Conservation (phyloP, 2,797 vertebrate genomes). For the Chelonia mydas region DNA sequence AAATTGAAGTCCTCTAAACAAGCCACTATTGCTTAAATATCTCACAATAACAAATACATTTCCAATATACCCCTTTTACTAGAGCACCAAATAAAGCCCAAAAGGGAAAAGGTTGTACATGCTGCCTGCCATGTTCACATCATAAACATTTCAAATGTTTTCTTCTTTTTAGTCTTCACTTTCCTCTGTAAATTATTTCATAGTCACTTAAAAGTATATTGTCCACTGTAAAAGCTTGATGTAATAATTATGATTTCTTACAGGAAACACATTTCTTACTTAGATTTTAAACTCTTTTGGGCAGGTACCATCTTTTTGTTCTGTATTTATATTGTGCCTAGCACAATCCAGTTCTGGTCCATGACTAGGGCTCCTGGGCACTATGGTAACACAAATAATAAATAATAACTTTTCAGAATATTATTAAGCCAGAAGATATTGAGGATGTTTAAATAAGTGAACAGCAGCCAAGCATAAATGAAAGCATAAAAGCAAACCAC, state of each 20-base stretch:
- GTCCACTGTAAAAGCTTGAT: not conserved
- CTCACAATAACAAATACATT: not conserved
- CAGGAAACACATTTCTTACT: not conserved
- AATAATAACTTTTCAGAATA: not conserved
- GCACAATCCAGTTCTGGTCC: not conserved
- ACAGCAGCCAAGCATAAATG: not conserved
- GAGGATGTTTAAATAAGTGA: not conserved
- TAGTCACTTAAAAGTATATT: not conserved
- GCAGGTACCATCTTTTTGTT: not conserved
- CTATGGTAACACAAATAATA: not conserved
- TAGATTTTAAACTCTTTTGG: not conserved
- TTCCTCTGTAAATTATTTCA: not conserved
- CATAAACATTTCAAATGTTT: not conserved
- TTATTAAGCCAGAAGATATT: not conserved
- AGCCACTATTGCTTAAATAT: not conserved
- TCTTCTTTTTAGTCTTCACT: not conserved
- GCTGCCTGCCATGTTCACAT: not conserved
- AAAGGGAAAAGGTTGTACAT: not conserved
- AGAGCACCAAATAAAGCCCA: not conserved
- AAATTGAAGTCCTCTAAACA: not conserved
- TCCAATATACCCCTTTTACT: not conserved
- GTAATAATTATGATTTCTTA: not conserved
- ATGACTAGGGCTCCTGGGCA: not conserved
- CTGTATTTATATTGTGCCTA: not conserved
- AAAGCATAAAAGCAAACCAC: not conserved